These are phyloP conservation scores for Rhynchopsitta pachyrhyncha DNA, from an alignment of 2,113 vertebrate genomes.

Conservation along the genomic window DNA sequence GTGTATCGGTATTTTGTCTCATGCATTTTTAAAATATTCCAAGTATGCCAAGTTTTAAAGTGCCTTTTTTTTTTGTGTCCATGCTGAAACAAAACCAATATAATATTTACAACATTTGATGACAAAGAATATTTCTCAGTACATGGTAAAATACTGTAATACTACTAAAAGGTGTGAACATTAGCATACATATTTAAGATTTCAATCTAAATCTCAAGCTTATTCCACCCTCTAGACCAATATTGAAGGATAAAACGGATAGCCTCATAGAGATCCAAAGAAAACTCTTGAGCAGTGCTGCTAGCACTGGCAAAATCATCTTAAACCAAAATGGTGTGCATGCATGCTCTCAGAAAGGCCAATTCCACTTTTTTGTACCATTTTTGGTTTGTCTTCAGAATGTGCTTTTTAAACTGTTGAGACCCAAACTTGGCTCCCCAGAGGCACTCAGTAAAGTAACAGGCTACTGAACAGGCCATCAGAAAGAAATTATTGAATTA, in stretches of 20 bases:
- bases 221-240: background rate
- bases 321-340: background rate
- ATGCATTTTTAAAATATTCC: slow-evolving; percentile 46
- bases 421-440: background rate
- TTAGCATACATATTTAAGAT: background rate
- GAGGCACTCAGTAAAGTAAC: background rate
- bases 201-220: slow-evolving; percentile 4
- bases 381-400: background rate
- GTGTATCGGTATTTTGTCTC: slow-evolving; percentile 39
- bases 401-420: background rate
- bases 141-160: background rate
- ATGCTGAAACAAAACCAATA: slow-evolving; percentile 19
- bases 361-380: background rate
- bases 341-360: background rate
- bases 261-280: background rate
- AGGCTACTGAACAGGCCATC: background rate
- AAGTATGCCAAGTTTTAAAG: slow-evolving; percentile 45
- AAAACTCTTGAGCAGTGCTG: background rate
- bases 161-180: background rate
- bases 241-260: background rate
- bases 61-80: background rate
- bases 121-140: slow-evolving; percentile 34
- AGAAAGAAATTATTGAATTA: background rate
- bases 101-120: slow-evolving; percentile 11
- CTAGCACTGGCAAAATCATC: background rate